phyloP scores from a whole-genome alignment of 2,113 vertebrate species.

The Nothoprocta pentlandii region DNA sequence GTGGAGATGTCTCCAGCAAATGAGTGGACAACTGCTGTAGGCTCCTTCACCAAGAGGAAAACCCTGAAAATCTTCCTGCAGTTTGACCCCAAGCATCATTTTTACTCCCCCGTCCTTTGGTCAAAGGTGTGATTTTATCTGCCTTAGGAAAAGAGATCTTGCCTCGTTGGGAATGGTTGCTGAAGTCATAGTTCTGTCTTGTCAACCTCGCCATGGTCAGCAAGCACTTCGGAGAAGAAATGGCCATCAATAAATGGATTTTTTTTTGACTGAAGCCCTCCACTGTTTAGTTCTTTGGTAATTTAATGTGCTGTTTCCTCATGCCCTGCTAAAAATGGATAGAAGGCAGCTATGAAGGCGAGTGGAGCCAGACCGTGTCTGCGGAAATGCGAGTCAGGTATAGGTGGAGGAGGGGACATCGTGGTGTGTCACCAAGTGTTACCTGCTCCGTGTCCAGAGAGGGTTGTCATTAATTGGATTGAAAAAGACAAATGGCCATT shows the following conservation, averaged over 20 bases:
- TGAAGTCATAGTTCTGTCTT: background rate
- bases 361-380: constrained; percentile 9
- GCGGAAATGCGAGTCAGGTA: constrained; percentile 36
- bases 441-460: background rate
- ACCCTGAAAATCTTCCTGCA: background rate
- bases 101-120: background rate
- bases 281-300: constrained; percentile 33
- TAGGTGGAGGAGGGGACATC: constrained; percentile 38
- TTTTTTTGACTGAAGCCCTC: constrained; percentile 38
- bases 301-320: constrained; percentile 38
- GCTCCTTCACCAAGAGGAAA: background rate
- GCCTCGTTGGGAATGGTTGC: background rate
- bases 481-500: constrained; percentile 75
- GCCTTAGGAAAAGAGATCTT: background rate
- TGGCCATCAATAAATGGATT: constrained; percentile 41
- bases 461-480: constrained; percentile 67
- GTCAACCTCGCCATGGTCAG: background rate
- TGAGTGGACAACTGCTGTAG: background rate
- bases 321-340: constrained; percentile 2
- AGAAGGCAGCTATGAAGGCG: background rate
- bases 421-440: background rate
- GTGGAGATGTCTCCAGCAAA: too few relatives aligned
- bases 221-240: background rate
- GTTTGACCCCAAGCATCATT: background rate
- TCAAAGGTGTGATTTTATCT: background rate